A percentile compares a stretch with the other conserved stretches of the same genome.
Evolutionary conservation across 2,888 invertebrate species (phyloP).

Genomic region (Troides oblongomaculatus): DNA sequence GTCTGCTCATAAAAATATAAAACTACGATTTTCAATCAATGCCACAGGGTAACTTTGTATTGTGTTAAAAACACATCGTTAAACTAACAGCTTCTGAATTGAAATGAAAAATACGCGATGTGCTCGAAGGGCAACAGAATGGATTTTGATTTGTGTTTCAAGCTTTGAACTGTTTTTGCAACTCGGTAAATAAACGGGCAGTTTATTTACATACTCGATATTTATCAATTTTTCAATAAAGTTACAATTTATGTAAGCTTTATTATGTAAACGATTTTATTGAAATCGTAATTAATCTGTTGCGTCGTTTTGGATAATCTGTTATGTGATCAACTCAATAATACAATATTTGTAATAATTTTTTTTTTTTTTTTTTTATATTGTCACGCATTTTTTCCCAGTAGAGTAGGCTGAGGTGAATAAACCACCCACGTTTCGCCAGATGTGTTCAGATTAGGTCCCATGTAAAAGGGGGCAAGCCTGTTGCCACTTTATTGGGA

Average conservation of each 20-base stretch:
- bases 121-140: slow-evolving; percentile 19
- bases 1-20: neutral
- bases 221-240: neutral
- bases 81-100: slow-evolving; percentile 18
- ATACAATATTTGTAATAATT: neutral
- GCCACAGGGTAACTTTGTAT: neutral
- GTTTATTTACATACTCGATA: neutral
- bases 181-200: neutral
- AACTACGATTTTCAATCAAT: neutral
- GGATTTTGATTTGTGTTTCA: slow-evolving; percentile 18
- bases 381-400: too few relatives aligned
- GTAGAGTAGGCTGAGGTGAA: too few relatives aligned
- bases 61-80: slow-evolving; percentile 15
- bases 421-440: too few relatives aligned
- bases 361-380: too few relatives aligned
- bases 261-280: neutral
- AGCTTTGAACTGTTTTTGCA: slow-evolving; percentile 7
- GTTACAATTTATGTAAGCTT: neutral
- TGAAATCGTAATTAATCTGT: neutral
- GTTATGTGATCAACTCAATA: too few relatives aligned
- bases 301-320: too few relatives aligned
- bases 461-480: too few relatives aligned
- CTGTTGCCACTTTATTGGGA: too few relatives aligned
- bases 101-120: slow-evolving; percentile 25
- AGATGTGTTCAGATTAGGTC: too few relatives aligned